Base-by-base conservation (phyloP, 2,113 vertebrate genomes). In the Chrysemys picta region DNA sequence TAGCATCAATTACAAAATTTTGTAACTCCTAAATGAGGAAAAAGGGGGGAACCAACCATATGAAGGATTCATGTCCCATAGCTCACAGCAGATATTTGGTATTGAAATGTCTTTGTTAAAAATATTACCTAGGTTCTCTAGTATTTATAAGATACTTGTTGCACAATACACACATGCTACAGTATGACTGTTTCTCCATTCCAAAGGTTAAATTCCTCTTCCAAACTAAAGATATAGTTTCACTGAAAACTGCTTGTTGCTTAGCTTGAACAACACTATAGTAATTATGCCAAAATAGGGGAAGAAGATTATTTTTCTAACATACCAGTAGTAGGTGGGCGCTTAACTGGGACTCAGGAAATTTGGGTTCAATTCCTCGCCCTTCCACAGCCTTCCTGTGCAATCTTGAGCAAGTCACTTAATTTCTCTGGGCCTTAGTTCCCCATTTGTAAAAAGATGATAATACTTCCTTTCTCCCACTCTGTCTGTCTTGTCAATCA, bases 401-500 rank as follows among this genome's bases (percentile, higher is more conserved):
- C 75, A 14, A 0, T 22, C 13, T 80, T 16, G 42, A 57, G 85
- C 31, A 29, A 2, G 1, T 45, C 21, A 49, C 42, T 72, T 52
- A 57, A 88, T 52, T 35, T 69, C 35, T 27, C 22, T 47, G 2
- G 22, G 0, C 5, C 42, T 75, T 21, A n/a, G 35, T 11, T 78
- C n/a, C 49, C 76, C 0, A 1, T 16, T 76, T 76, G 72, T 76
- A 25, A 76, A 45, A 21, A 56, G 42, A n/a, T 6, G 2, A 1
- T 12, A 7, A 9, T 4, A 3, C 2, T 24, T 2, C 47, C n/a
- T 82, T 53, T 65, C 90, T 22, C 62, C 31, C 2, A 0, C 6
- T 5, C 2, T 5, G 53, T 54, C 65, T 1, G 4, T 42, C 1
- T 0, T 76, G n/a, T 45, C 21, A 45, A 38, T 24, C n/a, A 76